A percentile compares a stretch with the other conserved stretches of the same genome.
Conservation (phyloP, 2,888 invertebrate species). For the Teleiodes luculella region DNA sequence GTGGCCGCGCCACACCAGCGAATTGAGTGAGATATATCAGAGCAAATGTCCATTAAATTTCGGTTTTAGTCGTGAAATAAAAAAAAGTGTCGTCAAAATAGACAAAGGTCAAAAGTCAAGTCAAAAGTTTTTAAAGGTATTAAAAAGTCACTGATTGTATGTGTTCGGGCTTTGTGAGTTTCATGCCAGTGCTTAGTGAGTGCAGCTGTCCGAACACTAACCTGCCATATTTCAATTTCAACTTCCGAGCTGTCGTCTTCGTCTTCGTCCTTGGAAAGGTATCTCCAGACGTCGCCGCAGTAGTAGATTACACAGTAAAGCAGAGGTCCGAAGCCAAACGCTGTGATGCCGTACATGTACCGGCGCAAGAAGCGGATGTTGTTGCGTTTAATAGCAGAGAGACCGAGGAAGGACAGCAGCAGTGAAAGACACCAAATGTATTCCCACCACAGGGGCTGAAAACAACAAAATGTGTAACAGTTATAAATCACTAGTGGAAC, state of each 20-base stretch:
- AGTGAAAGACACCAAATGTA: slow-evolving; percentile 94
- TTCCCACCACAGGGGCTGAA: slow-evolving; percentile 93
- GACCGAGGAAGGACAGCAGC: slow-evolving; percentile 88
- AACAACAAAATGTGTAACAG: slow-evolving; percentile 36
- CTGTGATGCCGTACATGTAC: slow-evolving; percentile 85
- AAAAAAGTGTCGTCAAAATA: no score
- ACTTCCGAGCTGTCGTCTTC: slow-evolving; percentile 74
- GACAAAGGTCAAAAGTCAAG: no score
- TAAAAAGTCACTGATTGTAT: no score
- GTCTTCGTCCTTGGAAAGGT: slow-evolving; percentile 77
- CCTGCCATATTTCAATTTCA: slow-evolving; percentile 90
- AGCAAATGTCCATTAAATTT: no score
- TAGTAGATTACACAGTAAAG: slow-evolving; percentile 90
- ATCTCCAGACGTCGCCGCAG: slow-evolving; percentile 90
- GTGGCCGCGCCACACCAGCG: no score
- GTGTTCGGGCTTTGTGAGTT: no score
- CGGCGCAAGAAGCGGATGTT: slow-evolving; percentile 85
- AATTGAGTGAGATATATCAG: no score
- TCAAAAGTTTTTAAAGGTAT: no score
- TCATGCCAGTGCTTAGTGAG: no score
- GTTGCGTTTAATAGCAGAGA: slow-evolving; percentile 92
- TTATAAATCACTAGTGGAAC: no score
- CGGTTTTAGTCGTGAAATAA: no score
- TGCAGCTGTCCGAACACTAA: no score
- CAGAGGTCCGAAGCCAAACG: slow-evolving; percentile 88